Evolutionary conservation across 2,113 vertebrate species (phyloP), one percentile per base, ranked within the genome.

Genomic region (Orthonyx spaldingii): DNA sequence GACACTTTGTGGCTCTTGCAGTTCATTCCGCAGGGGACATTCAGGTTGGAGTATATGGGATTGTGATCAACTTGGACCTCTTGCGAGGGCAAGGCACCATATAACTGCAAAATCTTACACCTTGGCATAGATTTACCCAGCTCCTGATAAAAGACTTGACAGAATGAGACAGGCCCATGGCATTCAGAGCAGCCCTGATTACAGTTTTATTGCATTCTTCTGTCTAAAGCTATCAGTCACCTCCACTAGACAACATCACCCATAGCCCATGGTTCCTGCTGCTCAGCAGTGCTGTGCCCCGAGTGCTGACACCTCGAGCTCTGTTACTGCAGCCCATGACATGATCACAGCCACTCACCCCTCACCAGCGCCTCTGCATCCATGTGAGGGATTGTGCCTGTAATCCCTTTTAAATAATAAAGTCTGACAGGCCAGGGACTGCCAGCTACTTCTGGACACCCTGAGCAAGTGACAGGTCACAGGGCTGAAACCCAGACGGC

Each of bases 361-460:
- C 20, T 79, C 70, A 35, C 32, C 57, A n/a, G 50, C 72, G 49
- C 46, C 39, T 88, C 66, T 76, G 59, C 42, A 56, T 57, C 52
- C 15, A 3, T 56, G 27, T 46, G 52, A 88, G 74, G 11, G 10
- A 8, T 7, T 35, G 21, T 23, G 26, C 15, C 44, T 0, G 0
- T 44, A 91, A 90, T 50, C 46, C 10, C 26, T 19, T 65, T 87
- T 59, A 77, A 66, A 42, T 89, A 95, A 94, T 28, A 24, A 8
- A 3, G 7, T 41, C 56, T 87, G 82, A 87, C 79, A 96, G 79
- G 28, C 21, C 1, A 10, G 39, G 47, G 37, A 70, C 55, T 59
- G 69, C n/a, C 57, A 84, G 64, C 68, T 32, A 44, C 17, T 84
- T 92, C 84, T 7, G 46, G 46, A 87, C 81, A 94, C 52, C 33